Evolutionary conservation across 2,888 invertebrate species (phyloP), one percentile per base, ranked within the genome.

Genomic region (Habroteleia sp.): DNA sequence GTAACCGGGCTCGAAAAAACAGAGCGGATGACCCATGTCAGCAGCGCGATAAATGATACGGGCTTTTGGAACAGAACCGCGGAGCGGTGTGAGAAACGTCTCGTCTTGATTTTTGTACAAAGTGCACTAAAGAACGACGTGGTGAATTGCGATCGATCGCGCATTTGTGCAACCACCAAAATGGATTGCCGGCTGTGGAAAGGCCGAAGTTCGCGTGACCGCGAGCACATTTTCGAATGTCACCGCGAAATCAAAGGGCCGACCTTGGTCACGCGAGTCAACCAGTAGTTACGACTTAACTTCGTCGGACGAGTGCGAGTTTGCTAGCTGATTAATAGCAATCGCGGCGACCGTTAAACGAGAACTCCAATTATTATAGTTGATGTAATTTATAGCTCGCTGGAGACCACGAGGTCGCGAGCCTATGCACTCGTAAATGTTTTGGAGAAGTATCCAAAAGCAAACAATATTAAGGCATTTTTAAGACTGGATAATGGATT

Each of bases 221-320:
- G 35, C 17, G 10, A 25, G 35, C 25, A 3, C 23, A 8, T 52
- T 52, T 35, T 35, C 37, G 50, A 52, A 52, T 37, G 50, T 37
- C 50, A 52, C 35, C 50, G 50, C 50, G 25, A 52, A 25, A 35
- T 25, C 35, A 37, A 37, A 52, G 50, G 33, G 33, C 37, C 11
- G 50, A 52, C 50, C 50, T 52, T 52, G 50, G 50, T 52, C 50
- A 52, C 50, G 50, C 50, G 25, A 52, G 11, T 37, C 23, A 29
- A 16, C 17, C 27, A 42, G 52, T 54, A 41, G 50, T 63, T 50
- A 46, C 44, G 37, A 54, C 44, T 65, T 44, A 52, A 63, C 52
- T 63, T 41, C n/a, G 50, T 63, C 63, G 37, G 44, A 44, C 60
- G 44, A 7, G 33, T 7, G 17, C 16, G 7, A 39, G 17, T 42